These are phyloP conservation scores for Drosophila micromelanica DNA, from an alignment of 1,140 invertebrate species.

Conservation along the genomic window DNA sequence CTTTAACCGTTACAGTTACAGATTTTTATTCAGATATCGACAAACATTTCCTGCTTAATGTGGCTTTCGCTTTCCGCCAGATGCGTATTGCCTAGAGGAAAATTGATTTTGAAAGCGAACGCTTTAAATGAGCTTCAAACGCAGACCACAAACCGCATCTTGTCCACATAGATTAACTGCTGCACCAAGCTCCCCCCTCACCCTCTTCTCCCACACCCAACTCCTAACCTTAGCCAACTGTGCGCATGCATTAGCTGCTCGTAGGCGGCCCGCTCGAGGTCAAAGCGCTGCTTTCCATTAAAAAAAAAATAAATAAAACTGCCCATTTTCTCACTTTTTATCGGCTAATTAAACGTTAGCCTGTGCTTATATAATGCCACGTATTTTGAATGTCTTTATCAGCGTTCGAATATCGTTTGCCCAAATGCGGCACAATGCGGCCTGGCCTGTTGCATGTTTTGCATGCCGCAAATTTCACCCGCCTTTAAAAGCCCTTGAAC, in stretches of 20 bases:
- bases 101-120: conserved; percentile 80
- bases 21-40: conserved; percentile 52
- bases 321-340: conserved; percentile 29
- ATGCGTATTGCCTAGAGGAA: conserved; percentile 60
- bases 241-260: background rate
- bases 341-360: conserved; percentile 61
- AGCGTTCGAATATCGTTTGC: conserved; percentile 34
- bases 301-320: background rate
- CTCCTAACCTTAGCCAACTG: conserved; percentile 2
- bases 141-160: conserved; percentile 20
- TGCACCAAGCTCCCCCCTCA: background rate
- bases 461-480: conserved; percentile 53
- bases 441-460: conserved; percentile 20
- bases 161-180: conserved; percentile 60
- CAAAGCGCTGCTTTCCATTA: conserved; percentile 49
- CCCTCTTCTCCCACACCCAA: background rate
- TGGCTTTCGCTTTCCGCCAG: conserved; percentile 46
- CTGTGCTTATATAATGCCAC: conserved; percentile 32
- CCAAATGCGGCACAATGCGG: conserved; percentile 41
- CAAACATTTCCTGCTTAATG: conserved; percentile 71
- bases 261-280: conserved; percentile 33
- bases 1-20: background rate
- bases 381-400: conserved; percentile 58
- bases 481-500: conserved; percentile 70
- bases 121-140: conserved; percentile 35